These are phyloP conservation scores for Andrena chrysosceles DNA, from an alignment of 2,888 invertebrate genomes.

Conservation along the genomic window DNA sequence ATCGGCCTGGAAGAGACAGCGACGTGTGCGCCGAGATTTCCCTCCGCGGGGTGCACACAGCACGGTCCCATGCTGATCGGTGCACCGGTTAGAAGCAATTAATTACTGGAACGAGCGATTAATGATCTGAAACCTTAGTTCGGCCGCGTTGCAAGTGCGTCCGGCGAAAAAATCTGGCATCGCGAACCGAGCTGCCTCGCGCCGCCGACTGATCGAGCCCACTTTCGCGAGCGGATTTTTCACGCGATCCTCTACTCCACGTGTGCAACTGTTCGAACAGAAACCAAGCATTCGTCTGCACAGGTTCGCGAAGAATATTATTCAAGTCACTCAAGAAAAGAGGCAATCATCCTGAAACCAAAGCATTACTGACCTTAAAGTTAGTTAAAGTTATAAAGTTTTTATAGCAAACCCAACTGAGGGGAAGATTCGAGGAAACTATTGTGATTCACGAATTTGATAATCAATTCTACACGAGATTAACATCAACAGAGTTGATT, in stretches of 20 bases:
- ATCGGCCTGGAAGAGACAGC: constrained; percentile 44
- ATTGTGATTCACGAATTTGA: neutral
- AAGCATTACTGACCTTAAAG: no score
- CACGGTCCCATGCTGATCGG: constrained; percentile 59
- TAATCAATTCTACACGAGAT: no score
- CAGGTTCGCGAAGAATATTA: constrained; percentile 1
- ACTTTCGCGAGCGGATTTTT: constrained; percentile 59
- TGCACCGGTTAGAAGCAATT: constrained; percentile 61
- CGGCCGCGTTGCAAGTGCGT: constrained; percentile 32
- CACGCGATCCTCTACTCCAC: constrained; percentile 5
- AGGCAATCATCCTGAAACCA: no score
- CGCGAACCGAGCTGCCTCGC: constrained; percentile 10
- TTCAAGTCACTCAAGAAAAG: neutral
- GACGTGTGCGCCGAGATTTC: constrained; percentile 63
- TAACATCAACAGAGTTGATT: no score
- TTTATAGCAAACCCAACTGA: no score
- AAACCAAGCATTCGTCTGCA: neutral
- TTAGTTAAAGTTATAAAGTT: no score
- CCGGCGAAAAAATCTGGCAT: constrained; percentile 51
- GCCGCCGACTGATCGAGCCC: constrained; percentile 34
- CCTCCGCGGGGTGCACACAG: constrained; percentile 56
- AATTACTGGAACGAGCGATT: constrained; percentile 69
- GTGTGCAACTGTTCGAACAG: neutral
- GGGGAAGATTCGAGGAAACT: neutral
- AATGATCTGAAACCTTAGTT: constrained; percentile 58